Evolutionary conservation across 2,797 vertebrate species (phyloP), one percentile per base, ranked within the genome.

Genomic region (Catamblyrhynchus diadema): DNA sequence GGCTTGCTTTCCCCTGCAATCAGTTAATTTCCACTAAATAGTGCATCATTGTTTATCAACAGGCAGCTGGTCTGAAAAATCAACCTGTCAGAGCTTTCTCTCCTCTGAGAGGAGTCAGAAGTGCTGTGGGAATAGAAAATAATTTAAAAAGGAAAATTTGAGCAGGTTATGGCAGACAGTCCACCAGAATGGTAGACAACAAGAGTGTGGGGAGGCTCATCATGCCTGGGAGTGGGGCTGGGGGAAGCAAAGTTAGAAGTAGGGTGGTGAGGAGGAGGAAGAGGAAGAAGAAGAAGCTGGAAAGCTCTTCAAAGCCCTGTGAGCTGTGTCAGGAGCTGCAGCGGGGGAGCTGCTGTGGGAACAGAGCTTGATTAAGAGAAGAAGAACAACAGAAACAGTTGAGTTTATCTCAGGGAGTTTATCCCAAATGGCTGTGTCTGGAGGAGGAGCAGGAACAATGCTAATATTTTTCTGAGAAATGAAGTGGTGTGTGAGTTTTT

Each of bases 1-100:
- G 48, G 56, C 48, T 91, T 81, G 37, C 35, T 87, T 81, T 90
- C 45, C 25, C 81, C 81, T 94, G 85, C 66, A 72, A 65, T 50
- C 54, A 83, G 33, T 47, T 81, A 86, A 81, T 69, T 57, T 25
- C 42, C 59, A 66, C 28, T 91, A 91, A 93, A 60, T 91, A 60
- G 35, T 89, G 64, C 47, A 41, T 77, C 42, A 41, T 88, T 81
- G 33, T 59, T 83, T 93, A 61, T 86, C 47, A 61, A 66, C 54
- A 79, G 2, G 3, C 53, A 81, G 33, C 69, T 62, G 42, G 23
- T 83, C 73, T 69, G 47, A 62, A 65, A 83, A 90, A 88, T 28
- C 18, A 83, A 44, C 69, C 48, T 72, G 27, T 48, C 47, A 71
- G 82, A 88, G 23, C n/a, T 81, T 25, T 44, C 28, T 41, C 9